Conservation (phyloP, 2,888 invertebrate species). For the Andrena haemorrhoa region DNA sequence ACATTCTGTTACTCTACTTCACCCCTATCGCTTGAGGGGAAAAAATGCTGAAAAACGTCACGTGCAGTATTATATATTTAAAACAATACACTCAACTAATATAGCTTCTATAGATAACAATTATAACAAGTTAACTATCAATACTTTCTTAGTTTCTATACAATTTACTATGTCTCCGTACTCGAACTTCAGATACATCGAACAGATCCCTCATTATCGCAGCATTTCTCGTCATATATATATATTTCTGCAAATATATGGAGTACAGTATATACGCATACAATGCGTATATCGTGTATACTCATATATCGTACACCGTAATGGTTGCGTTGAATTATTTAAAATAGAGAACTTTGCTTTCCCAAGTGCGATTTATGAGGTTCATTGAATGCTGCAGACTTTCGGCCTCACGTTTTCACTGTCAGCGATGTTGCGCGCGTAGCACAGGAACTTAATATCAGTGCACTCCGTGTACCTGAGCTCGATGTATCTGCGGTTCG, state of each 20-base stretch:
- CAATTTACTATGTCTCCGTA: slow-evolving; percentile 53
- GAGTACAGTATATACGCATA: slow-evolving; percentile 7
- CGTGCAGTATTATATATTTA: slow-evolving; percentile 72
- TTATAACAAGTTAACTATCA: slow-evolving; percentile 50
- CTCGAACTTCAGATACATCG: slow-evolving; percentile 65
- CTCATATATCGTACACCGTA: background rate
- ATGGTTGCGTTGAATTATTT: background rate
- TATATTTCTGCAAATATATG: slow-evolving; percentile 10
- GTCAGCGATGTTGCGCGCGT: slow-evolving; percentile 66
- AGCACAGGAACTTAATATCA: slow-evolving; percentile 77
- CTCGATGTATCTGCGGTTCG: slow-evolving; percentile 79
- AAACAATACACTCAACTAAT: slow-evolving; percentile 48
- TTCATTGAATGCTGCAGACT: slow-evolving; percentile 74
- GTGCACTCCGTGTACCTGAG: slow-evolving; percentile 74
- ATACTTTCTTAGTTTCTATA: slow-evolving; percentile 52
- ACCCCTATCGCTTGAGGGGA: slow-evolving; percentile 79
- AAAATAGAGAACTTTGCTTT: slow-evolving; percentile 1
- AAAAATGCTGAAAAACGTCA: slow-evolving; percentile 83
- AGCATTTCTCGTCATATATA: slow-evolving; percentile 13
- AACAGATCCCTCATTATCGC: slow-evolving; percentile 24
- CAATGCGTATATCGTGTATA: background rate
- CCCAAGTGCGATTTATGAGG: background rate
- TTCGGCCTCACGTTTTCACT: slow-evolving; percentile 54
- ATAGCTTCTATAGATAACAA: slow-evolving; percentile 66
- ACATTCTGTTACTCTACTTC: slow-evolving; percentile 73